Percentiles rank a stretch among this genome's conserved stretches.
Conservation (phyloP, 2,797 vertebrate genomes). For the Dendrocincla tyrannina region DNA sequence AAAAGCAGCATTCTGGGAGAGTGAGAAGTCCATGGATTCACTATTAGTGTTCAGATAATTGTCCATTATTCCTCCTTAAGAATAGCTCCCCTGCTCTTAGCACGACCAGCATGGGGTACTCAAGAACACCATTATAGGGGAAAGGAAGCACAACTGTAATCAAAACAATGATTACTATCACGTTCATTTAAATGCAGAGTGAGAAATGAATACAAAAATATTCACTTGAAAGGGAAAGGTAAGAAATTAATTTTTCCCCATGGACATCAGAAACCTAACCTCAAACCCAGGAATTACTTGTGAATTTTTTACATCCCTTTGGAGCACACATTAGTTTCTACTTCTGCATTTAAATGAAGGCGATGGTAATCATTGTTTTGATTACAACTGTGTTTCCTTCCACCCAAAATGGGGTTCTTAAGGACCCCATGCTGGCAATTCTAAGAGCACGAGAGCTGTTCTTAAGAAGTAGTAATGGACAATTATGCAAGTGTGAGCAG, state of each 20-base stretch:
- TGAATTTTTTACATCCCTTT: slow-evolving; percentile 45
- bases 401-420: slow-evolving; percentile 65
- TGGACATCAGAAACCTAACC: slow-evolving; percentile 68
- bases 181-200: slow-evolving; percentile 71
- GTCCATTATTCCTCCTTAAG: slow-evolving; percentile 69
- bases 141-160: slow-evolving; percentile 64
- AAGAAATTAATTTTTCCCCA: slow-evolving; percentile 74
- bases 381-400: slow-evolving; percentile 69
- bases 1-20: not conserved
- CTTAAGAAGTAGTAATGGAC: slow-evolving; percentile 69
- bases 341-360: slow-evolving; percentile 69
- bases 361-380: slow-evolving; percentile 72
- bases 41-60: slow-evolving; percentile 56
- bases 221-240: slow-evolving; percentile 65
- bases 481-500: slow-evolving; percentile 35
- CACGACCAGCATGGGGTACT: slow-evolving; percentile 64
- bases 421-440: slow-evolving; percentile 66
- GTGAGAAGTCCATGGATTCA: slow-evolving; percentile 14
- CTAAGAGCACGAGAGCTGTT: slow-evolving; percentile 55
- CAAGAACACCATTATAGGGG: slow-evolving; percentile 65
- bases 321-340: slow-evolving; percentile 62
- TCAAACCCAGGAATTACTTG: slow-evolving; percentile 62
- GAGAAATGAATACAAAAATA: slow-evolving; percentile 70
- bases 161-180: slow-evolving; percentile 68
- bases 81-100: slow-evolving; percentile 56